A percentile compares a stretch with the other conserved stretches of the same genome.
Evolutionary conservation across 2,797 vertebrate species (phyloP).

Genomic region (Lacerta bilineata): DNA sequence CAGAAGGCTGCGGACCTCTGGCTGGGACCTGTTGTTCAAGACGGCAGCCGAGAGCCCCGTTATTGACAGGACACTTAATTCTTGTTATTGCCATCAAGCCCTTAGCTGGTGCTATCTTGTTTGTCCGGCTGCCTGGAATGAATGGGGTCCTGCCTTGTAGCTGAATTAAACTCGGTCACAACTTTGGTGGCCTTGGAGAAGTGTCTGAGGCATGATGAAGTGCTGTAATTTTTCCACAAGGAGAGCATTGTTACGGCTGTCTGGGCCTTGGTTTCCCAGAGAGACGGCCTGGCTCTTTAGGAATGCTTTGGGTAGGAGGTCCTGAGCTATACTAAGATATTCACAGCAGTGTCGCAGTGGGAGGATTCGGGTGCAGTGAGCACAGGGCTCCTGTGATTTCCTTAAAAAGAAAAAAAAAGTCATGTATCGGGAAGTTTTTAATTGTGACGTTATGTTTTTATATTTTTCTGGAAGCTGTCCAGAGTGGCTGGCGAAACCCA

Average conservation of each 20-base stretch:
- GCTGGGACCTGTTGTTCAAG: neutral
- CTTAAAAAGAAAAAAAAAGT: too few relatives aligned
- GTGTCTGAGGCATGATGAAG: accelerated
- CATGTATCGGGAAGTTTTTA: too few relatives aligned
- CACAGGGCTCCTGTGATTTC: neutral
- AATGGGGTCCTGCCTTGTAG: neutral
- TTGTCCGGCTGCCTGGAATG: conserved; percentile 2
- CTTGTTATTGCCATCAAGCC: neutral
- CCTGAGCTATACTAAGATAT: neutral
- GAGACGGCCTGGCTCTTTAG: neutral
- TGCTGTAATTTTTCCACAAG: neutral
- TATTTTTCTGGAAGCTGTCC: too few relatives aligned
- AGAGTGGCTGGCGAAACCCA: too few relatives aligned
- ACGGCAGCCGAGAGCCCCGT: neutral
- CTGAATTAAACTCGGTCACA: neutral
- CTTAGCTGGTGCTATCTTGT: conserved; percentile 36
- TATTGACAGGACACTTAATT: neutral
- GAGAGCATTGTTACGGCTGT: neutral
- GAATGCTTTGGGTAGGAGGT: neutral
- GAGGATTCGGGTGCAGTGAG: neutral
- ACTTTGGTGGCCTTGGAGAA: neutral
- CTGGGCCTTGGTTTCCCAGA: accelerated
- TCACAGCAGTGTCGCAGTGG: neutral
- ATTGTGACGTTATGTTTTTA: too few relatives aligned
- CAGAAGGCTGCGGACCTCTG: neutral